Evolutionary conservation across 2,113 vertebrate genomes (phyloP).

Genomic region (Leuciscus idus): DNA sequence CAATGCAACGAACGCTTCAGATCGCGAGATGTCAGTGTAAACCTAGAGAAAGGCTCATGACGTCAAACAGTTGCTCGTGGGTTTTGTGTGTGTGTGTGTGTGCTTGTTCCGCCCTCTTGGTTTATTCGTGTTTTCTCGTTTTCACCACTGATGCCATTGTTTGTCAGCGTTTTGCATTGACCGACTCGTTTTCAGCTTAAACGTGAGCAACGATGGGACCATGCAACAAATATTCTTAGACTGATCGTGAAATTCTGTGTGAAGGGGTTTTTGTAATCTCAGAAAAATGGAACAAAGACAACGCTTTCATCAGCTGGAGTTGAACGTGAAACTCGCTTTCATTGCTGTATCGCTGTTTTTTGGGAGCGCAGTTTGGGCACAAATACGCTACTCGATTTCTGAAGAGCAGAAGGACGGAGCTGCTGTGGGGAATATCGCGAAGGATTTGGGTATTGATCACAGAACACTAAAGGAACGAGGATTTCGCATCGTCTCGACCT

Average conservation of each 20-base stretch:
- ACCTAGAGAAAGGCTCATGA: conserved; percentile 30
- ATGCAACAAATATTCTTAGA: background rate
- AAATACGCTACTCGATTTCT: conserved; percentile 70
- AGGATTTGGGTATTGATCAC: conserved; percentile 73
- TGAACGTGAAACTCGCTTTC: conserved; percentile 4
- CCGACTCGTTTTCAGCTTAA: background rate
- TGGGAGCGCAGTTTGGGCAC: conserved; percentile 52
- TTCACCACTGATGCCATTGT: background rate
- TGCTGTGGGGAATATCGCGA: conserved; percentile 67
- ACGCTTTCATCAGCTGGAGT: conserved; percentile 12
- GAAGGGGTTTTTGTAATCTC: background rate
- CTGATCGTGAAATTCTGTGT: background rate
- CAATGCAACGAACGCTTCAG: conserved; percentile 15
- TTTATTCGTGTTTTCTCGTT: background rate
- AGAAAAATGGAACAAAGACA: conserved; percentile 62
- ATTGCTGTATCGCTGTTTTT: conserved; percentile 45
- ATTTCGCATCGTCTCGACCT: conserved; percentile 70
- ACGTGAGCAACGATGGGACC: background rate
- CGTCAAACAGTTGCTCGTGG: background rate
- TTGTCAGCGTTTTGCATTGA: background rate
- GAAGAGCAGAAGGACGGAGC: conserved; percentile 70
- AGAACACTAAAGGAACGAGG: conserved; percentile 56
- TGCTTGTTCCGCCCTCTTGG: background rate
- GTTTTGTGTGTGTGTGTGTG: background rate
- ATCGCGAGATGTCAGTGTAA: conserved; percentile 56